Evolutionary conservation across 2,888 invertebrate genomes (phyloP).

Genomic region (Thera britannica): DNA sequence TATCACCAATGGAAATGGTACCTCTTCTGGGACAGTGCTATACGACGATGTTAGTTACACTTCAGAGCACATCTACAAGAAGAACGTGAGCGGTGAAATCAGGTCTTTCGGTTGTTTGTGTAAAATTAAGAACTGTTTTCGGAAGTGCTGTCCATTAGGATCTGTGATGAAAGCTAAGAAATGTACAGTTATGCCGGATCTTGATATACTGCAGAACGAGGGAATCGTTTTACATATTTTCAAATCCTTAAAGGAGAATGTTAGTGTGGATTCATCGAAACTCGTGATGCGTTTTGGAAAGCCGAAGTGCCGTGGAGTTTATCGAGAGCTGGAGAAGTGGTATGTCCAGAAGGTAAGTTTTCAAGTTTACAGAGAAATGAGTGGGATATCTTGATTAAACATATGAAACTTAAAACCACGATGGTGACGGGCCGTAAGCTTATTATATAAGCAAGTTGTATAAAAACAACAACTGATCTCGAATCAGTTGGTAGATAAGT

Average conservation of each 20-base stretch:
- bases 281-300: constrained; percentile 52
- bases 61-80: constrained; percentile 54
- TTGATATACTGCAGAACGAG: constrained; percentile 50
- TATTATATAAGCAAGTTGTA: too few species aligned
- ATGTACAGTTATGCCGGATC: constrained; percentile 48
- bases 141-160: constrained; percentile 70
- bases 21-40: constrained; percentile 51
- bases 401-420: too few species aligned
- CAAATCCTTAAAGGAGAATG: constrained; percentile 45
- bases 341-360: constrained; percentile 65
- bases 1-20: constrained; percentile 48
- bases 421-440: too few species aligned
- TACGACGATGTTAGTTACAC: constrained; percentile 57
- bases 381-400: too few species aligned
- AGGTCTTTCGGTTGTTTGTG: constrained; percentile 67
- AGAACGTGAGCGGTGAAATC: constrained; percentile 54
- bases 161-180: constrained; percentile 40
- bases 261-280: constrained; percentile 46
- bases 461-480: too few species aligned
- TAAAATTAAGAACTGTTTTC: constrained; percentile 58
- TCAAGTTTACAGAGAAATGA: background rate
- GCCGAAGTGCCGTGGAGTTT: constrained; percentile 50
- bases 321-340: constrained; percentile 55
- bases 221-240: constrained; percentile 55
- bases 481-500: too few species aligned